Evolutionary conservation across 2,113 vertebrate genomes (phyloP).

Genomic region (Triplophysa rosa): DNA sequence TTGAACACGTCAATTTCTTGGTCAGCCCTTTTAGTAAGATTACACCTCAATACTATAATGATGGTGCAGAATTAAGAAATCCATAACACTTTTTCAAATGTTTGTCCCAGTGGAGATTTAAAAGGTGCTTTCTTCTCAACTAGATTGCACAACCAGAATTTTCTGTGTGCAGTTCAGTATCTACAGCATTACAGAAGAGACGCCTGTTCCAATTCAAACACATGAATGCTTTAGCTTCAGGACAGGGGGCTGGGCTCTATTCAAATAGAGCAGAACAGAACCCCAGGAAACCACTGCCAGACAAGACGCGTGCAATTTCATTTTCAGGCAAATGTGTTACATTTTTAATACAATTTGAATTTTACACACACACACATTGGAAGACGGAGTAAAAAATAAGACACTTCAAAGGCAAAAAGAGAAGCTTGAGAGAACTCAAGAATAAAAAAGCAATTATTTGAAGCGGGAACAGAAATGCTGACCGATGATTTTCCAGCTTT

Average conservation of each 20-base stretch:
- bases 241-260: not conserved
- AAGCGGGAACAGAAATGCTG: slow-evolving; percentile 27
- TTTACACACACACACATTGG: not conserved
- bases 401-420: slow-evolving; percentile 17
- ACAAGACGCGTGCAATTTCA: slow-evolving; percentile 13
- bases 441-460: slow-evolving; percentile 16
- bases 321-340: not conserved
- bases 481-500: slow-evolving; percentile 15
- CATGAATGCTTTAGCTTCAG: not conserved
- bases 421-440: slow-evolving; percentile 26
- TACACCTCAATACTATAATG: not conserved
- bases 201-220: slow-evolving; percentile 16
- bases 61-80: not conserved
- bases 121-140: not conserved
- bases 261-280: slow-evolving; percentile 23
- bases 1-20: not conserved
- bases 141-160: not conserved
- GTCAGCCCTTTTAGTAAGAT: too few relatives aligned
- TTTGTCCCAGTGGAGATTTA: not conserved
- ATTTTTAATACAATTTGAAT: not conserved
- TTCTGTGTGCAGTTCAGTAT: not conserved
- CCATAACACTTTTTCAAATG: slow-evolving; percentile 9
- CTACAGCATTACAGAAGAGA: slow-evolving; percentile 12
- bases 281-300: slow-evolving; percentile 11
- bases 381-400: slow-evolving; percentile 28